Evolutionary conservation across 2,888 invertebrate genomes (phyloP).

Genomic region (Drosophila quinaria): DNA sequence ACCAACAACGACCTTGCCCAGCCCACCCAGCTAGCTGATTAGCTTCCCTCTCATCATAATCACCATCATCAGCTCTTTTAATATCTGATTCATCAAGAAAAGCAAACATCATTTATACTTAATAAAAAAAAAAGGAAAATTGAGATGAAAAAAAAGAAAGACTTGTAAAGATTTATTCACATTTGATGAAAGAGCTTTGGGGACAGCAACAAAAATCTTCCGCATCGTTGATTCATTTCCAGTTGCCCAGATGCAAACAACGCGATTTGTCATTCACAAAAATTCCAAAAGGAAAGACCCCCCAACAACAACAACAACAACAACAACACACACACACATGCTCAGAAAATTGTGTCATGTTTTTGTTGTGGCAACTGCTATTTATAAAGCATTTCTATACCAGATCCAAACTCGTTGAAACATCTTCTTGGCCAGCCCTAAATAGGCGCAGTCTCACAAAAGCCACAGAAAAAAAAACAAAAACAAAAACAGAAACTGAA

Average conservation of each 20-base stretch:
- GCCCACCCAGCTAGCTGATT: constrained; percentile 55
- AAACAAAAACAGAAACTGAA: background rate
- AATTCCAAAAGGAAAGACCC: constrained; percentile 15
- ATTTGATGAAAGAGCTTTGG: constrained; percentile 37
- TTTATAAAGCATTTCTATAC: constrained; percentile 49
- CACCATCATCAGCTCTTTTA: background rate
- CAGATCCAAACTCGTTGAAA: constrained; percentile 60
- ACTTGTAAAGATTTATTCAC: constrained; percentile 40
- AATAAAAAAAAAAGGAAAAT: background rate
- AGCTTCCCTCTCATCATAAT: background rate
- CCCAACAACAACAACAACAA: constrained; percentile 18
- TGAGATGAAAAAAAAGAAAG: background rate
- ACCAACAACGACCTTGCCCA: constrained; percentile 64
- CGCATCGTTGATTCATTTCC: constrained; percentile 60
- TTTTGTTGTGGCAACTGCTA: constrained; percentile 38
- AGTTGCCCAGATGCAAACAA: constrained; percentile 59
- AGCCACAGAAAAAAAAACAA: background rate
- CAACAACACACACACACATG: background rate
- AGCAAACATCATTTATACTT: constrained; percentile 25
- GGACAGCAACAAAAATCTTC: constrained; percentile 35
- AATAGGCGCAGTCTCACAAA: constrained; percentile 40
- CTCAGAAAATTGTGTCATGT: constrained; percentile 65
- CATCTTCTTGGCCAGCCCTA: constrained; percentile 42
- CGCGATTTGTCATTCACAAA: constrained; percentile 63
- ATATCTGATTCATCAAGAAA: constrained; percentile 18